A percentile compares a stretch with the other conserved stretches of the same genome.
Conservation (phyloP, 2,797 vertebrate genomes). For the Phaenicophaeus curvirostris region DNA sequence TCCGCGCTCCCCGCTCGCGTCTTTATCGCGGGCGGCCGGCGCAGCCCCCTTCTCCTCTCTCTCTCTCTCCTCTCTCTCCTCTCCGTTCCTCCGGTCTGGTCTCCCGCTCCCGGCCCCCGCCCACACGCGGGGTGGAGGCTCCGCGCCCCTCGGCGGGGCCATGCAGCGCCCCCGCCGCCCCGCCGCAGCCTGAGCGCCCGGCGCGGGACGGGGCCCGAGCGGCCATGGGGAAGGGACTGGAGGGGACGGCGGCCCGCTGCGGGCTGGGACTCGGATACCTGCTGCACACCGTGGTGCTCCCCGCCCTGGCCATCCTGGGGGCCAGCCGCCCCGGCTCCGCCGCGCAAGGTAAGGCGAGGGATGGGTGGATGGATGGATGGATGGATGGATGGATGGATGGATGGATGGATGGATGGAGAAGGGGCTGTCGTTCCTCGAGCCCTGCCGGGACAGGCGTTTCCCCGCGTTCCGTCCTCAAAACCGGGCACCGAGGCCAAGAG, state of each 20-base stretch:
- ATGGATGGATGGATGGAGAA: neutral
- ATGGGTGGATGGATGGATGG: neutral
- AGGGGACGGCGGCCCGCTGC: conserved; percentile 77
- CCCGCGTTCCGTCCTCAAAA: neutral
- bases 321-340: conserved; percentile 80
- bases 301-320: conserved; percentile 83
- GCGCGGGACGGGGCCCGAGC: conserved; percentile 7
- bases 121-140: conserved; percentile 40
- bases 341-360: conserved; percentile 86
- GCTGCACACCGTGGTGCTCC: conserved; percentile 80
- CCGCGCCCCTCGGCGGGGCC: conserved; percentile 20
- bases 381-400: neutral
- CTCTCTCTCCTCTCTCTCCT: too few relatives aligned
- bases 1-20: conserved; percentile 22
- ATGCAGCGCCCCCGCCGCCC: conserved; percentile 21
- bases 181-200: conserved; percentile 9
- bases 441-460: neutral
- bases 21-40: conserved; percentile 38
- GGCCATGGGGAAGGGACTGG: conserved; percentile 83
- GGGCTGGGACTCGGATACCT: conserved; percentile 83
- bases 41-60: conserved; percentile 6
- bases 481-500: neutral
- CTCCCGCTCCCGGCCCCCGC: neutral
- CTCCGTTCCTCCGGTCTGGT: too few relatives aligned
- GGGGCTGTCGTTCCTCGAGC: neutral